Base-by-base conservation (phyloP, 2,113 vertebrate species). In the Seriola dumerili region DNA sequence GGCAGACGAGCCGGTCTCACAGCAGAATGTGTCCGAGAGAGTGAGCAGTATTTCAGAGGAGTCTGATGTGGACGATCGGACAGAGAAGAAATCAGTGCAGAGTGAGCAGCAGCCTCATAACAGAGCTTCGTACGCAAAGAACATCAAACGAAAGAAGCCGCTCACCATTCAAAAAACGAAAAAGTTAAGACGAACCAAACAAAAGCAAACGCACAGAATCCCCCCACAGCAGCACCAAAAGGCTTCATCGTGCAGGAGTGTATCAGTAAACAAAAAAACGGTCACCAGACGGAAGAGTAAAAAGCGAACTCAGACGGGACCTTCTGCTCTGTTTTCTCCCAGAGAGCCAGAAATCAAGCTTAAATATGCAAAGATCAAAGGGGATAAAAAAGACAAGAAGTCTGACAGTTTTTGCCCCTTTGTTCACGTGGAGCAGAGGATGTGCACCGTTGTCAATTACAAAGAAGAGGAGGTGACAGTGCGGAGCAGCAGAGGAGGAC, bases 391-490 rank as follows among this genome's bases (percentile, higher is more conserved):
- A 32, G 87, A 88, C 5, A 74, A 61, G 46, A 87, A 70, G 11
- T 58, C 58, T 0, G 86, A 88, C 11, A 2, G n/a, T 21, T 96
- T 96, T 4, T 76, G 62, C 19, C 96, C 96, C 0, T 96, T 96
- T 0, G 84, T 96, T 5, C 94, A 83, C 52, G 19, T 95, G 65
- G 88, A 93, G 25, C 46, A 5, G 59, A 79, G 68, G 40, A 58
- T 32, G 6, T 96, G 94, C 83, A 90, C 91, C 0, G 89, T 96
- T 0, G 85, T 96, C 46, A 96, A 96, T 91, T 94, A 89, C 11
- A 88, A 84, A 16, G 93, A 95, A 59, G 94, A 95, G 29, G 93
- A 93, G 25, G 74, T 32, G 1, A 52, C 46, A 0, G 76, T 70
- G 9, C 42, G 58, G 38, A 83, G 40, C 62, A 52, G 73, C 70